Conservation (phyloP, 2,113 vertebrate genomes). For the Redunca redunca region DNA sequence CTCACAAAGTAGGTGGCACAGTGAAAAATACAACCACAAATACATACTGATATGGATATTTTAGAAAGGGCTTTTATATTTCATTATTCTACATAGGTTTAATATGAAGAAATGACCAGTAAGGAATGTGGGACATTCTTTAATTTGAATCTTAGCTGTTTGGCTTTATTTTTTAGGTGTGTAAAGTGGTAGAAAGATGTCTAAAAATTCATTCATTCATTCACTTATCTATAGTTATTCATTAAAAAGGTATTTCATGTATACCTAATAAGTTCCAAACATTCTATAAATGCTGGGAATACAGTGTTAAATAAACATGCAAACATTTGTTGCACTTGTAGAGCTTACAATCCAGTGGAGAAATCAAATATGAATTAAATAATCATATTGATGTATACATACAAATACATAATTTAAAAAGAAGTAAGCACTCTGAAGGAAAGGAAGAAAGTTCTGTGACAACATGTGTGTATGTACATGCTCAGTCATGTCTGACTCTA, state of each 20-base stretch:
- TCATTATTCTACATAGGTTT: not conserved
- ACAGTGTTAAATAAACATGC: not conserved
- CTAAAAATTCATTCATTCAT: not conserved
- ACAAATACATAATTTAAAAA: not conserved
- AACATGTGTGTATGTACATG: not conserved
- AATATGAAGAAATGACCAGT: not conserved
- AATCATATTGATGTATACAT: not conserved
- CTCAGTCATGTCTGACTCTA: not conserved
- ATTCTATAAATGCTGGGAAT: not conserved
- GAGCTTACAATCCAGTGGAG: not conserved
- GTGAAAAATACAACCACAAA: not conserved
- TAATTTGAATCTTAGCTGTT: not conserved
- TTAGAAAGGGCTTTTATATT: not conserved
- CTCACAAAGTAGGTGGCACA: not conserved
- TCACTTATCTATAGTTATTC: not conserved
- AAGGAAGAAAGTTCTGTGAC: not conserved
- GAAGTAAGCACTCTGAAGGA: not conserved
- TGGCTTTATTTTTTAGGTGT: not conserved
- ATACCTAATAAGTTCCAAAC: not conserved
- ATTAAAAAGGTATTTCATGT: not conserved
- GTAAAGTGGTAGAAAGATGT: not conserved
- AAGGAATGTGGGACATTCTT: not conserved
- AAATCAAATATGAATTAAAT: not conserved
- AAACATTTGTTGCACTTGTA: not conserved
- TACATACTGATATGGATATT: not conserved